phyloP scores from a whole-genome alignment of 2,888 invertebrate species.

The Nomada goodeniana region DNA sequence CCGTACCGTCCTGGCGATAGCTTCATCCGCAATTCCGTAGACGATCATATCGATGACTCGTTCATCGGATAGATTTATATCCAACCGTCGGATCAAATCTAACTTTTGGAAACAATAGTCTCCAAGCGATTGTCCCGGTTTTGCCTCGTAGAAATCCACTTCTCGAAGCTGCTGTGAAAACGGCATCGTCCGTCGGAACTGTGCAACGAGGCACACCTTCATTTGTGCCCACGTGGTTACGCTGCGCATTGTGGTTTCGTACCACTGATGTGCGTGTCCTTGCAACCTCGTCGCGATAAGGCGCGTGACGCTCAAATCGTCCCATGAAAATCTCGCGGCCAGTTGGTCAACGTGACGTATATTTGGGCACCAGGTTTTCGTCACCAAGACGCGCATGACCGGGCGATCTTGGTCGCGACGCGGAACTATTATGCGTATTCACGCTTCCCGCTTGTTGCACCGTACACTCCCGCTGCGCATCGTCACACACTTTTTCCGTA shows the following conservation, averaged over 20 bases:
- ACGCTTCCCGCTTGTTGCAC: too few species aligned
- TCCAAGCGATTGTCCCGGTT: not conserved
- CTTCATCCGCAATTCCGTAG: conserved; percentile 19
- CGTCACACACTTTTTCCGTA: too few species aligned
- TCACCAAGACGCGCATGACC: too few species aligned
- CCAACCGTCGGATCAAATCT: not conserved
- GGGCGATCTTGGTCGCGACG: too few species aligned
- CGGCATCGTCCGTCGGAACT: conserved; percentile 9
- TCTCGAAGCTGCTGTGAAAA: conserved; percentile 15
- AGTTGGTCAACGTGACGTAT: conserved; percentile 5
- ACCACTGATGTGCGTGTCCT: conserved; percentile 16
- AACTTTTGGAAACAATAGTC: conserved; percentile 43
- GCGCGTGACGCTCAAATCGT: conserved; percentile 9
- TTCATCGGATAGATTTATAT: not conserved
- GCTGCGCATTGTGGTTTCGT: not conserved
- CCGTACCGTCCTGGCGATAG: not conserved
- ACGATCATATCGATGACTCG: conserved; percentile 24
- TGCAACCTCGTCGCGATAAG: conserved; percentile 1
- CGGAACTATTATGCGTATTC: too few species aligned
- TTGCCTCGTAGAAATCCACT: conserved; percentile 6
- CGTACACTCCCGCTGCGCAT: too few species aligned
- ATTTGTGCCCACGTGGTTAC: not conserved
- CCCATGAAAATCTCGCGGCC: not conserved
- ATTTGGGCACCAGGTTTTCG: not conserved
- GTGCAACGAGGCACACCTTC: not conserved